Percentiles rank a stretch among this genome's conserved stretches.
These are phyloP conservation scores for Cheilosia soror DNA, from an alignment of 2,888 invertebrate species.

Conservation along the genomic window DNA sequence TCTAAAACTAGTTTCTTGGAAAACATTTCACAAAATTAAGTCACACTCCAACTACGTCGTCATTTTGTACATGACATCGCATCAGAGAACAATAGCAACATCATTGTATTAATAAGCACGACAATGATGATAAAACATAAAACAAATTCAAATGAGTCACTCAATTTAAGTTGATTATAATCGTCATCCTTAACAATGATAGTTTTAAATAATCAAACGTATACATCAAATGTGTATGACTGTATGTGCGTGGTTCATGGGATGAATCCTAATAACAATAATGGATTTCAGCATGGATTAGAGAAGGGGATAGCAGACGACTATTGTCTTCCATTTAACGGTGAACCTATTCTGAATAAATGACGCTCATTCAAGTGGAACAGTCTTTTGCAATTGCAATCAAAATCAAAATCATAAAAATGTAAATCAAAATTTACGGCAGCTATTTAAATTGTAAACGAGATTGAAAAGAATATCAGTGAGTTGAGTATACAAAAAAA, in stretches of 20 bases:
- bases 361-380: neutral
- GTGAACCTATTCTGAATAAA: neutral
- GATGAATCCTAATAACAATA: neutral
- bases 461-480: neutral
- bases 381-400: neutral
- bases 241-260: neutral
- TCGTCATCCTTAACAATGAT: slow-evolving; percentile 9
- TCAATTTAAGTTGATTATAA: slow-evolving; percentile 13
- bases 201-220: neutral
- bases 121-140: neutral
- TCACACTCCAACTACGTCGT: too few species aligned
- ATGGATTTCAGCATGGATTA: neutral
- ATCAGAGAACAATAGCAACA: neutral
- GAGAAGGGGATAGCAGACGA: neutral
- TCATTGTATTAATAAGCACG: neutral
- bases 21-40: too few species aligned
- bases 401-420: slow-evolving; percentile 25
- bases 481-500: neutral
- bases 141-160: slow-evolving; percentile 7
- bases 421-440: slow-evolving; percentile 17
- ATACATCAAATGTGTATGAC: neutral
- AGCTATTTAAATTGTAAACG: slow-evolving; percentile 8
- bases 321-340: neutral
- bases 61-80: neutral
- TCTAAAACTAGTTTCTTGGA: too few species aligned